Evolutionary conservation across 2,888 invertebrate genomes (phyloP).

Genomic region (Hypomecis atomaria): DNA sequence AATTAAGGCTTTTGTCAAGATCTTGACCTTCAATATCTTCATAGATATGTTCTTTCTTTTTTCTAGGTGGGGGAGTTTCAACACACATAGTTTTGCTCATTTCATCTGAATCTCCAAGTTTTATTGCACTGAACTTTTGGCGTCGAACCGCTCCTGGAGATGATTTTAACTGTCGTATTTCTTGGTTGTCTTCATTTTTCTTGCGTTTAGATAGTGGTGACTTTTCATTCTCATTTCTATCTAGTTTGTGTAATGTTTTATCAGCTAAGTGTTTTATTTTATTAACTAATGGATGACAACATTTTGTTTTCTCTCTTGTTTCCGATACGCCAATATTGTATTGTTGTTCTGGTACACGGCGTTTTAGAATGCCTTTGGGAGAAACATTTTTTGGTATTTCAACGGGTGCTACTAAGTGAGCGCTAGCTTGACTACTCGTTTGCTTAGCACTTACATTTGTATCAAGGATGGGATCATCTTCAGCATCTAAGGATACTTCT

Average conservation of each 20-base stretch:
- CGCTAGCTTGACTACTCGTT: slow-evolving; percentile 62
- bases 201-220: slow-evolving; percentile 71
- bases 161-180: slow-evolving; percentile 85
- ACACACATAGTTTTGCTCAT: slow-evolving; percentile 77
- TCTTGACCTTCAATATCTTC: slow-evolving; percentile 84
- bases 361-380: slow-evolving; percentile 83
- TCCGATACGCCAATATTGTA: slow-evolving; percentile 73
- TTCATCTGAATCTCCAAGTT: slow-evolving; percentile 79
- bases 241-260: slow-evolving; percentile 83
- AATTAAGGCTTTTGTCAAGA: slow-evolving; percentile 76
- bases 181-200: slow-evolving; percentile 83
- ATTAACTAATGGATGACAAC: slow-evolving; percentile 86
- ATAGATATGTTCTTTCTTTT: slow-evolving; percentile 86
- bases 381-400: slow-evolving; percentile 75
- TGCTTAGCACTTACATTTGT: slow-evolving; percentile 61
- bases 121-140: slow-evolving; percentile 80
- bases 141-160: slow-evolving; percentile 86
- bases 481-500: slow-evolving; percentile 76
- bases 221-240: slow-evolving; percentile 74
- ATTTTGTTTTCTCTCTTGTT: slow-evolving; percentile 80
- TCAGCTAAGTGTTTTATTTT: slow-evolving; percentile 87
- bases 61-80: slow-evolving; percentile 76
- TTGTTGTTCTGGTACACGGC: slow-evolving; percentile 74
- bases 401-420: slow-evolving; percentile 61
- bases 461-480: slow-evolving; percentile 66